Evolutionary conservation across 2,113 vertebrate genomes (phyloP), one percentile per base, ranked within the genome.

Genomic region (Chiloscyllium plagiosum): DNA sequence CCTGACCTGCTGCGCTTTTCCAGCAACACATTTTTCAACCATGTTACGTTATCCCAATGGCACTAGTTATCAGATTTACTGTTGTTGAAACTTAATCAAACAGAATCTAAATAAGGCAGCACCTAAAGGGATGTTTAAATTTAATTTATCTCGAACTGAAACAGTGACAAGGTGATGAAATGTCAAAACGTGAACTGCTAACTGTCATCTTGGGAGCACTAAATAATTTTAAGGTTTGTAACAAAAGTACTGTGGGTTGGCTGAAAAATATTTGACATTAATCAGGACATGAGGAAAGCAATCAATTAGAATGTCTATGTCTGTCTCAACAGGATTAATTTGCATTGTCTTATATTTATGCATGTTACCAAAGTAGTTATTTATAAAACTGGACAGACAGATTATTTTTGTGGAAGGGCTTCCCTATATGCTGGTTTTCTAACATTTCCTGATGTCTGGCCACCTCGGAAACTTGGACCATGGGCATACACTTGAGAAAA

Each of bases 271-370:
- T 61, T 61, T 61, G 56, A 61, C 56, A 61, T 47, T 94, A 50
- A 94, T 94, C 29, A 65, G 89, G 50, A 61, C 29, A 61, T 56
- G 50, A 47, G 66, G 66, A 26, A 37, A 70, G 20, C 37, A 50
- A 70, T 95, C 22, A 33, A 33, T 37, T 52, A 29, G 69, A 7
- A 72, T 95, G 72, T 72, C 89, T 93, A 61, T 20, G 76, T 42
- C 37, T 76, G 94, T 33, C 94, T 72, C 69, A 12, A 24, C 50
- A 76, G 94, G 37, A 95, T 72, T 52, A 70, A 95, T 95, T 95
- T 70, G 42, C n/a, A 50, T 72, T 95, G 72, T 70, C 42, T 95
- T 47, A 72, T 24, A 4, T 52, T 76, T 76, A 42, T 72, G 26
- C 68, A 61, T 26, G 3, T 24, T 72, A 69, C 94, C 69, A 95